Conservation (phyloP, 2,113 vertebrate genomes). For the Ptilonorhynchus violaceus region DNA sequence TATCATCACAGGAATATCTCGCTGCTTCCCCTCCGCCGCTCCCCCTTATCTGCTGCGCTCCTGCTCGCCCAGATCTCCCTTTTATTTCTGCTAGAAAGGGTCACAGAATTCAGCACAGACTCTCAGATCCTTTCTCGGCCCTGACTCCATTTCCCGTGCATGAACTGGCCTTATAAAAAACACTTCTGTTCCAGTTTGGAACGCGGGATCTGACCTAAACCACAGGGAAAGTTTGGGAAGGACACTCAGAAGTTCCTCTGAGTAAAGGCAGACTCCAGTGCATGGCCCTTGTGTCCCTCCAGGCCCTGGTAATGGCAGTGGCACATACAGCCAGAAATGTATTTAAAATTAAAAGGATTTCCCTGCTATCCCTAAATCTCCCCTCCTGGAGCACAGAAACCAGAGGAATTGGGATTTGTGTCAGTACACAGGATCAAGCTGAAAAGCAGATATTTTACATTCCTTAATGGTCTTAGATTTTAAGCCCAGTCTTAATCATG, state of each 20-base stretch:
- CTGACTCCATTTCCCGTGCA: accelerated
- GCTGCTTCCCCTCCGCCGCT: neutral
- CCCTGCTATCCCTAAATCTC: neutral
- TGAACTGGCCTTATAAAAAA: accelerated
- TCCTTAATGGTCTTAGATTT: neutral
- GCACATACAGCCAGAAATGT: accelerated
- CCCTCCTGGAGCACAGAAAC: neutral
- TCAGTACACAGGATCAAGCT: neutral
- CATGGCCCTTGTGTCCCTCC: accelerated
- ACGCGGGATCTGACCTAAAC: neutral
- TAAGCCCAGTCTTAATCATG: neutral
- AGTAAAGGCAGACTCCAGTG: accelerated
- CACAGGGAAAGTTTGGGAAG: neutral
- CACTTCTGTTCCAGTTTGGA: accelerated
- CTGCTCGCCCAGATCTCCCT: neutral
- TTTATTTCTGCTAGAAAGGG: neutral
- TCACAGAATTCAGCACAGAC: neutral
- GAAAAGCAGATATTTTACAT: neutral
- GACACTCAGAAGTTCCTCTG: too few relatives aligned
- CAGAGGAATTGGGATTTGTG: neutral
- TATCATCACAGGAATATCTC: neutral
- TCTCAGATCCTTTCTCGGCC: neutral
- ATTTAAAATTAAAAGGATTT: accelerated
- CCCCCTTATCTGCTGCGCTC: neutral
- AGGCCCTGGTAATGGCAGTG: accelerated